These are phyloP conservation scores for Porites rus DNA, from an alignment of 92 coral and sea anemone genomes.

Conservation along the genomic window DNA sequence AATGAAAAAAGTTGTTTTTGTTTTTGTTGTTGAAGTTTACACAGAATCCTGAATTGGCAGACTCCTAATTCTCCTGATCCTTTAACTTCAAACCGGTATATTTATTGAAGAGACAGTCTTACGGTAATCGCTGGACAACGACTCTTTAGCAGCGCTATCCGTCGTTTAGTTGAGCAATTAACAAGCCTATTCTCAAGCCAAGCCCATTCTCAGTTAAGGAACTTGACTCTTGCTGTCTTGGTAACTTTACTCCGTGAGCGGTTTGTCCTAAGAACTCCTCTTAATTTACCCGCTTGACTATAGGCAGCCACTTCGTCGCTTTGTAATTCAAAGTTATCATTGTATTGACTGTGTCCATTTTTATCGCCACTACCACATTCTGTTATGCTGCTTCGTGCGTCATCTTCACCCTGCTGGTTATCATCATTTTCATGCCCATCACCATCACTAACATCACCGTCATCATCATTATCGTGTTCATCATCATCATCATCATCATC, in stretches of 20 bases:
- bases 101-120: too few relatives aligned
- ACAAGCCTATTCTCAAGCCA: neutral
- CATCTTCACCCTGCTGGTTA: neutral
- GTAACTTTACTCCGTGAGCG: neutral
- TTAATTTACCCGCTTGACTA: neutral
- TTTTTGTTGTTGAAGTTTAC: too few relatives aligned
- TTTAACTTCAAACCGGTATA: too few relatives aligned
- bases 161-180: neutral
- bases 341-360: neutral
- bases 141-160: neutral
- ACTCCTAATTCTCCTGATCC: too few relatives aligned
- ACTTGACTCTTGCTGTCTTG: neutral
- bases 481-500: conserved; percentile 16
- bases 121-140: too few relatives aligned
- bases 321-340: neutral
- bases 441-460: neutral
- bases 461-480: neutral
- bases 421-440: conserved; percentile 19
- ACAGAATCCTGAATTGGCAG: too few relatives aligned
- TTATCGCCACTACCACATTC: neutral
- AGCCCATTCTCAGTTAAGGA: neutral
- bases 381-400: neutral
- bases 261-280: neutral
- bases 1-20: too few relatives aligned
- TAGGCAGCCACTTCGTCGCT: neutral